A percentile compares a stretch with the other conserved stretches of the same genome.
phyloP scores from a whole-genome alignment of 2,113 vertebrate genomes.

The Cololabis saira region DNA sequence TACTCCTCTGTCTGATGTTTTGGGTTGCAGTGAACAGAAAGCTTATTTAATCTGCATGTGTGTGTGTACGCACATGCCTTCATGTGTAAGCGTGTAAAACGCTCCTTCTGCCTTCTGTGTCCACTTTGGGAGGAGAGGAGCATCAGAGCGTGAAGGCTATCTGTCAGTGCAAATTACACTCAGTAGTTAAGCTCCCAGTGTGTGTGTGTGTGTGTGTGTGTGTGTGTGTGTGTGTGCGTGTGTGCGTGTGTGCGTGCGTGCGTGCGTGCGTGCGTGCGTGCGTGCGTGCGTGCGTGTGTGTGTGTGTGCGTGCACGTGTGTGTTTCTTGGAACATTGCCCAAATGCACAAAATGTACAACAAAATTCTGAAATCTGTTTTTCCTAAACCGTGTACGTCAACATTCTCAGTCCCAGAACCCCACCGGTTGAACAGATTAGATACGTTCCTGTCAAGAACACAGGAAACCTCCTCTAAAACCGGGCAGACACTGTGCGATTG shows the following conservation, averaged over 20 bases:
- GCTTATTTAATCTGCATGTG: conserved; percentile 43
- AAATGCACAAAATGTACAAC: conserved; percentile 28
- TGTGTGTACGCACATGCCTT: neutral
- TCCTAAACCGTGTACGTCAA: no score
- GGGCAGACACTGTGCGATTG: no score
- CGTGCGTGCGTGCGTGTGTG: no score
- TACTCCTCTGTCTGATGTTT: conserved; percentile 26
- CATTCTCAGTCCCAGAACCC: no score
- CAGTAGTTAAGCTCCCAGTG: conserved; percentile 43
- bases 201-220: neutral
- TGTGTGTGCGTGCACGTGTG: conserved; percentile 14
- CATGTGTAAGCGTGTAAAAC: conserved; percentile 32
- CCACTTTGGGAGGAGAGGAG: conserved; percentile 66
- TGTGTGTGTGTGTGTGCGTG: no score
- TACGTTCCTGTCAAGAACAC: no score
- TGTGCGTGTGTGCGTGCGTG: no score
- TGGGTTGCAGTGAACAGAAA: conserved; percentile 51
- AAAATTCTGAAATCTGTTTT: no score
- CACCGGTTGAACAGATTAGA: no score
- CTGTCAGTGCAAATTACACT: conserved; percentile 69
- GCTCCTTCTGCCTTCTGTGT: conserved; percentile 55
- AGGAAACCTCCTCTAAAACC: no score
- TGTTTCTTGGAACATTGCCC: conserved; percentile 9
- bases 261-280: no score
- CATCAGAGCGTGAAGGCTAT: conserved; percentile 71